Conservation (phyloP, 1,140 invertebrate species). For the Octopus bimaculoides region DNA sequence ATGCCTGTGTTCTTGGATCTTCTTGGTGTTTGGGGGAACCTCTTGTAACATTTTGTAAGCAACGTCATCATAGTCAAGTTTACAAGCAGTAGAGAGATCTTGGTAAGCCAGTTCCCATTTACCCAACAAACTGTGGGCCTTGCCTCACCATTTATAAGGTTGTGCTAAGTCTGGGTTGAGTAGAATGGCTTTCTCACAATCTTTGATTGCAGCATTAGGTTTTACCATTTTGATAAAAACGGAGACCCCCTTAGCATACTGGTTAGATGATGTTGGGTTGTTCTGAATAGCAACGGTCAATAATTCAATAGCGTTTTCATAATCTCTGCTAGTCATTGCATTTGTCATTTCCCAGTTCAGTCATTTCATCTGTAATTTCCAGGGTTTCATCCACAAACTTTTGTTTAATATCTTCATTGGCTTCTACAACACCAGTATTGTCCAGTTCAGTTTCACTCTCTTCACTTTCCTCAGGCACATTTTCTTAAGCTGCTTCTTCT, state of each 20-base stretch:
- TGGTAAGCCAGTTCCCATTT: conserved; percentile 81
- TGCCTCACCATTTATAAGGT: conserved; percentile 86
- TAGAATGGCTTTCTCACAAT: conserved; percentile 80
- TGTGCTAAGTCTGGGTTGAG: conserved; percentile 87
- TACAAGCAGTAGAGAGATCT: conserved; percentile 82
- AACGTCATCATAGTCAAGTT: conserved; percentile 89
- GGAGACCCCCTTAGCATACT: conserved; percentile 82
- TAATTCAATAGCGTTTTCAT: conserved; percentile 72
- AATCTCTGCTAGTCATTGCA: conserved; percentile 72
- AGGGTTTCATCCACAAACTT: conserved; percentile 35
- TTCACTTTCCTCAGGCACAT: too few species aligned
- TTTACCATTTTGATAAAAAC: conserved; percentile 58
- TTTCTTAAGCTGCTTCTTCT: too few species aligned
- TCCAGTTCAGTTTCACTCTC: conserved; percentile 27
- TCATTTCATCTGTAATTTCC: conserved; percentile 73
- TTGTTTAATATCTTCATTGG: conserved; percentile 41
- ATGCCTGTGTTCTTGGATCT: conserved; percentile 45
- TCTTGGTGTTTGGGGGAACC: conserved; percentile 70
- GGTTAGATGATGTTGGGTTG: conserved; percentile 76
- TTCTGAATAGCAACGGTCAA: conserved; percentile 84
- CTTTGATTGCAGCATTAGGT: conserved; percentile 84
- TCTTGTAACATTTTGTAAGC: conserved; percentile 85
- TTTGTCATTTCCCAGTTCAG: conserved; percentile 74
- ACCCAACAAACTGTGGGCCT: conserved; percentile 79
- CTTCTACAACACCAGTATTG: conserved; percentile 37